These are phyloP conservation scores for Ptiloglossa arizonensis DNA, from an alignment of 1,140 invertebrate genomes.

Conservation along the genomic window DNA sequence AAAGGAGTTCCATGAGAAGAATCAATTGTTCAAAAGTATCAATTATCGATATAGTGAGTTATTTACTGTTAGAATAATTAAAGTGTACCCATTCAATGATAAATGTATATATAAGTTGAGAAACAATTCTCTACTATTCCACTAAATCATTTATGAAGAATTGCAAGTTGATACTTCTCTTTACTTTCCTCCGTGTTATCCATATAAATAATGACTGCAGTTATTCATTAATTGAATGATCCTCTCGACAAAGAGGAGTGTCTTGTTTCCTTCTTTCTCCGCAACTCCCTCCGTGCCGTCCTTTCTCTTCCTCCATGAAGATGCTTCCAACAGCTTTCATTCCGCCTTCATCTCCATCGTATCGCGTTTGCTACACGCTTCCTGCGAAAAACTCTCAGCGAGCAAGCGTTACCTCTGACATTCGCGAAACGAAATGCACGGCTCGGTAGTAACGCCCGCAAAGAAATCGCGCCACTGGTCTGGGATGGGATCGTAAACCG, in stretches of 20 bases:
- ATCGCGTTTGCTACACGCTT: background rate
- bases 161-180: no score
- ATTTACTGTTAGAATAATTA: no score
- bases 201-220: no score
- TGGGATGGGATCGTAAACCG: constrained; percentile 21
- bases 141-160: no score
- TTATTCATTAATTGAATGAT: no score
- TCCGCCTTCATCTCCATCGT: background rate
- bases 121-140: no score
- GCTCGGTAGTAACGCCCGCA: constrained; percentile 14
- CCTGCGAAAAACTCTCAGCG: constrained; percentile 4
- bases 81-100: no score
- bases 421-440: constrained; percentile 22
- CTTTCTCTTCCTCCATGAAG: background rate
- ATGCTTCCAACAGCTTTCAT: constrained; percentile 9
- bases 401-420: constrained; percentile 29
- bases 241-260: background rate
- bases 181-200: no score
- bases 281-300: background rate
- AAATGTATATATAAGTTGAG: no score
- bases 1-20: no score
- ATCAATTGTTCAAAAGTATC: no score
- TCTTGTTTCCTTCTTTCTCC: background rate
- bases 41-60: no score
- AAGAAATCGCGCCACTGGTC: constrained; percentile 6